Evolutionary conservation across 1,140 invertebrate species (phyloP).

Genomic region (Drosophila melanica): DNA sequence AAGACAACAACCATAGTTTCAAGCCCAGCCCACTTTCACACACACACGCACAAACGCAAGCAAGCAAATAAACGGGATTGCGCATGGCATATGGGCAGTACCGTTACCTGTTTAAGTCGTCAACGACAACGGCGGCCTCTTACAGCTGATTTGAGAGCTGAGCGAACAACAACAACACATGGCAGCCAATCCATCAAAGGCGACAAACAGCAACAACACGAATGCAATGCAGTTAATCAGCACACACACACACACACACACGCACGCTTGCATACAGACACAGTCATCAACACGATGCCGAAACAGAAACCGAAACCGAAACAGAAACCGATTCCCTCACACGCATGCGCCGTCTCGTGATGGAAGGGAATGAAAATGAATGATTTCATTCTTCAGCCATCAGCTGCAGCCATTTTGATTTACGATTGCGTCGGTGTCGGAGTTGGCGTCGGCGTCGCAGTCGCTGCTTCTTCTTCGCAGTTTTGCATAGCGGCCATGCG

Average conservation of each 20-base stretch:
- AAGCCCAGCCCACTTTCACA: constrained; percentile 72
- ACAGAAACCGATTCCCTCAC: constrained; percentile 42
- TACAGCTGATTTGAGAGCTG: constrained; percentile 20
- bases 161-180: constrained; percentile 27
- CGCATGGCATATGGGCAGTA: constrained; percentile 67
- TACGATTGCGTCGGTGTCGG: constrained; percentile 55
- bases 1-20: constrained; percentile 66
- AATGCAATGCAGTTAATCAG: constrained; percentile 55
- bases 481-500: constrained; percentile 56
- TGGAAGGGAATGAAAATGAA: constrained; percentile 51
- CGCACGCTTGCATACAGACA: constrained; percentile 5
- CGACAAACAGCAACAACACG: constrained; percentile 36
- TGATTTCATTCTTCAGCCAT: constrained; percentile 78
- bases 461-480: constrained; percentile 21
- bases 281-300: constrained; percentile 50
- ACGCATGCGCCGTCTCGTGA: constrained; percentile 69
- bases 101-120: constrained; percentile 77
- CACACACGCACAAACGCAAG: constrained; percentile 21
- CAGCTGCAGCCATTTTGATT: constrained; percentile 79
- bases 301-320: too few species aligned
- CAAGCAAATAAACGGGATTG: constrained; percentile 44
- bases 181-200: constrained; percentile 55
- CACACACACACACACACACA: constrained; percentile 41
- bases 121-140: constrained; percentile 52
- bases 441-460: constrained; percentile 13